A percentile compares a stretch with the other conserved stretches of the same genome.
Evolutionary conservation across 1,140 invertebrate species (phyloP).

Genomic region (Gerris buenoi): DNA sequence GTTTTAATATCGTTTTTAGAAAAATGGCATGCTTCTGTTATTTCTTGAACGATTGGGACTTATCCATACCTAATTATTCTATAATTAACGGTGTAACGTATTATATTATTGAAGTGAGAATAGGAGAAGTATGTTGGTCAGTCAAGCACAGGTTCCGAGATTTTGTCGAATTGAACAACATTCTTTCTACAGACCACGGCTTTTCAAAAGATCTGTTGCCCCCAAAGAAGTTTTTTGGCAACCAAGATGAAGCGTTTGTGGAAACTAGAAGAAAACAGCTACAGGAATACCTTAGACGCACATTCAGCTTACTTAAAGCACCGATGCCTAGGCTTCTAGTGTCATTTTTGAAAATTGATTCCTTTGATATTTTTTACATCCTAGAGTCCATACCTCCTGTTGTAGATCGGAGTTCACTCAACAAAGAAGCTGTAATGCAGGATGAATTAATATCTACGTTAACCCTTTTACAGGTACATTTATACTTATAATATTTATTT

Average conservation of each 20-base stretch:
- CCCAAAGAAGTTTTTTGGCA: constrained; percentile 76
- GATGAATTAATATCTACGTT: too few species aligned
- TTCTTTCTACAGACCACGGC: constrained; percentile 57
- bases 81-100: constrained; percentile 41
- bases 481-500: too few species aligned
- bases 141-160: constrained; percentile 75
- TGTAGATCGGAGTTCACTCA: too few species aligned
- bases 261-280: constrained; percentile 63
- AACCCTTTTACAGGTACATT: too few species aligned
- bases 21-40: constrained; percentile 3
- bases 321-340: constrained; percentile 59
- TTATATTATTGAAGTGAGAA: constrained; percentile 49
- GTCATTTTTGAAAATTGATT: constrained; percentile 61
- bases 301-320: constrained; percentile 53
- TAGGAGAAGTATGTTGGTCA: constrained; percentile 59
- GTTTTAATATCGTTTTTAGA: too few species aligned
- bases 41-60: constrained; percentile 4
- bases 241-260: constrained; percentile 64
- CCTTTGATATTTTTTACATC: constrained; percentile 68
- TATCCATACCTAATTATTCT: constrained; percentile 36
- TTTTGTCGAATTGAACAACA: constrained; percentile 73
- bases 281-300: constrained; percentile 62
- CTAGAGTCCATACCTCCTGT: constrained; percentile 66
- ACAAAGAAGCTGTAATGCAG: too few species aligned
- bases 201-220: constrained; percentile 71